Conservation (phyloP, 2,797 vertebrate genomes). For the Poeciliopsis gracilis region DNA sequence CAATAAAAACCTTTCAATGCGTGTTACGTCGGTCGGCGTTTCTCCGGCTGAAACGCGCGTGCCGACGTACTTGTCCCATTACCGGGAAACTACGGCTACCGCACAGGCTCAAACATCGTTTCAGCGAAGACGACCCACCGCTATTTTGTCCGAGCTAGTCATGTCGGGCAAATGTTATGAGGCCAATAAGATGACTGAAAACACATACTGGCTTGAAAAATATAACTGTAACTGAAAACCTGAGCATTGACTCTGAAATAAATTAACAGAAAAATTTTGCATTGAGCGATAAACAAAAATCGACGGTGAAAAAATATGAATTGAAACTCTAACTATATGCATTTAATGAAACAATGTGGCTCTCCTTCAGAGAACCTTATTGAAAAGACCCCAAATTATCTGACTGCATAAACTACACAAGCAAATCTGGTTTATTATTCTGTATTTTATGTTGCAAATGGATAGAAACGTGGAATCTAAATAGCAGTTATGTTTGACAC, state of each 20-base stretch:
- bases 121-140: background rate
- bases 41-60: background rate
- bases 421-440: background rate
- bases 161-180: background rate
- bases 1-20: conserved; percentile 54
- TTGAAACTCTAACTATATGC: background rate
- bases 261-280: background rate
- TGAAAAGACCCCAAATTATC: background rate
- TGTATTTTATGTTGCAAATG: background rate
- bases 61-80: background rate
- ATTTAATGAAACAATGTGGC: background rate
- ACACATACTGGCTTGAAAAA: background rate
- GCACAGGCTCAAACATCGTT: background rate
- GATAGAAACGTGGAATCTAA: background rate
- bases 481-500: background rate
- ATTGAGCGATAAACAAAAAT: background rate
- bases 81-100: background rate
- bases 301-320: background rate
- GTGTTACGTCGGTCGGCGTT: background rate
- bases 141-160: background rate
- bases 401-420: background rate
- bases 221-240: background rate
- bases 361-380: background rate
- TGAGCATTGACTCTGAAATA: background rate
- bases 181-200: background rate